Evolutionary conservation across 92 coral and sea anemone genomes (phyloP), one percentile per base, ranked within the genome.

Genomic region (Bergia sp.): DNA sequence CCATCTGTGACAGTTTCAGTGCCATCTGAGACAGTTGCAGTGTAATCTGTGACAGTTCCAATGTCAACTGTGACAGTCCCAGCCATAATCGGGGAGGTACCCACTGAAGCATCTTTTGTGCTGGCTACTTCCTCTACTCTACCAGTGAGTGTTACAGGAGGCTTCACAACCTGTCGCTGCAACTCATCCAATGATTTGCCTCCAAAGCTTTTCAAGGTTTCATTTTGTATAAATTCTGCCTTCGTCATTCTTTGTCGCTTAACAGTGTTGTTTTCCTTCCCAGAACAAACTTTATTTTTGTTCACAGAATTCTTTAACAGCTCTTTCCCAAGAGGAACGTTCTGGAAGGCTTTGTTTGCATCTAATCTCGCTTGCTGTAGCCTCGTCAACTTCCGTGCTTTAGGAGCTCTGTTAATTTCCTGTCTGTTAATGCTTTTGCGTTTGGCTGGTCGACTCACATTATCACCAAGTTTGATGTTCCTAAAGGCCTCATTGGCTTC

Each of bases 401-500:
- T 82, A 16, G 82, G 47, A 79, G 64, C 82, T 49, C 82, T 86
- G 5, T 82, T 53, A 29, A 37, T 49, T 23, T 71, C 66, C n/a
- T 79, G 13, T 8, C 53, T 77, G 45, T 44, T 80, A 7, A 75
- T 53, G 40, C 85, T 82, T 71, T 89, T 92, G 49, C 92, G 86
- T 45, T 75, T 87, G 10, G 42, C 71, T 16, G 85, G 57, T 13
- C 84, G 87, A 66, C 66, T 89, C 39, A 58, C 78, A 75, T 86
- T 87, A 61, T 92, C 86, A 16, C 97, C 97, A 69, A 92, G 89
- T 23, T 92, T 67, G 73, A 92, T 82, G 58, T 89, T 86, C 67
- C 89, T 90, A 86, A 92, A 92, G 61, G 86, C 94, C 61, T 89
- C 89, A 61, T 88, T 93, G 5, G 96, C 94, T 83, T 95, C 98